Evolutionary conservation across 1,140 invertebrate genomes (phyloP), one percentile per base, ranked within the genome.

Genomic region (Drosophila ironensis): DNA sequence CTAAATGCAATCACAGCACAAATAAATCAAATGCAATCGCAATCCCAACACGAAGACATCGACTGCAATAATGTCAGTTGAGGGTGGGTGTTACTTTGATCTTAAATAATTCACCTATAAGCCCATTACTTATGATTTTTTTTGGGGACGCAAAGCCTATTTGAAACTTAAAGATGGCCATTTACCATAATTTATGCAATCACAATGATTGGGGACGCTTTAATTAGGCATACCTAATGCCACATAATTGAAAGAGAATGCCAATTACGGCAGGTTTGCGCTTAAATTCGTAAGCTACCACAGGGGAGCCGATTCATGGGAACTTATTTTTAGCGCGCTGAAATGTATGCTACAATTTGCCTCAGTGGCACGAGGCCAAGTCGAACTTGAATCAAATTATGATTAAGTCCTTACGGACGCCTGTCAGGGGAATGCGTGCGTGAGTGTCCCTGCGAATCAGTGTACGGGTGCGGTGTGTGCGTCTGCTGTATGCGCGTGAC

Each of bases 361-460:
- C 27, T 69, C 63, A 42, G 19, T 51, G 66, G 67, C 67, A 71
- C 67, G 67, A 71, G 45, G 67, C 60, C 41, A 45, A 45, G 47
- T 63, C 57, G 61, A 61, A 66, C 42, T 71, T 46, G 66, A 71
- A 71, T 71, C 53, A 71, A 59, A 71, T 71, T 71, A 71, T 70
- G 67, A 71, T 71, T 71, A 71, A 71, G 67, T 71, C 67, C 66
- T 71, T 70, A 70, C 67, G 67, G 66, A 71, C 67, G 66, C 67
- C 67, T 70, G 67, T 70, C 54, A 50, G 20, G 66, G 66, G 67
- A 60, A 71, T 70, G 46, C 44, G 60, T 64, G 42, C 57, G 60
- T 63, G 57, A 64, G 63, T 48, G 33, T 59, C 24, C 53, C 44
- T 25, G 2, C 44, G 30, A 30, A 12, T 67, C 19, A 47, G 37